Conservation (phyloP, 2,888 invertebrate genomes). For the Ellobium chinense region DNA sequence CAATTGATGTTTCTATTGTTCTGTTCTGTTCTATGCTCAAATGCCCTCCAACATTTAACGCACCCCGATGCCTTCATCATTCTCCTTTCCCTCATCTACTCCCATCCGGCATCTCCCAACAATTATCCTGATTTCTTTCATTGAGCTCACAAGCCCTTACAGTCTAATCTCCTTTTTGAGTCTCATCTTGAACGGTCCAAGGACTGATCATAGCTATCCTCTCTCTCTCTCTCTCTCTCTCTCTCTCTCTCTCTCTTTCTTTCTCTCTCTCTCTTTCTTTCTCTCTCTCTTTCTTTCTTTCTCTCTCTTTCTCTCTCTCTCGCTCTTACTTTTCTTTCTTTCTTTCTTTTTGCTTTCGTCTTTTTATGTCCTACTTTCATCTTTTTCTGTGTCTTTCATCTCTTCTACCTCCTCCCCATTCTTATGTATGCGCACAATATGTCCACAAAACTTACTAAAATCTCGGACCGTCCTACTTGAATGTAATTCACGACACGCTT, state of each 20-base stretch:
- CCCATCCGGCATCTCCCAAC: neutral
- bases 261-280: neutral
- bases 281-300: neutral
- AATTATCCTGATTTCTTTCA: too few species aligned
- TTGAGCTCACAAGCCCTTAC: too few species aligned
- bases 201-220: too few species aligned
- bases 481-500: too few species aligned
- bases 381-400: constrained; percentile 2
- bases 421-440: too few species aligned
- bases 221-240: neutral
- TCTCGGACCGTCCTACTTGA: too few species aligned
- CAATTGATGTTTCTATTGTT: neutral
- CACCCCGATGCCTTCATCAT: too few species aligned
- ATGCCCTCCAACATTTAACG: neutral
- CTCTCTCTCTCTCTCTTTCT: neutral
- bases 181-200: too few species aligned
- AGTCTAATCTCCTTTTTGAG: too few species aligned
- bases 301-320: neutral
- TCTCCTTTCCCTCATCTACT: neutral
- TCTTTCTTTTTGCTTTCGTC: neutral
- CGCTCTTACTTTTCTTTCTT: neutral
- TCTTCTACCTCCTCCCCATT: neutral
- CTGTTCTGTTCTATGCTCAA: neutral
- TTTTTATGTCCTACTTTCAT: neutral
- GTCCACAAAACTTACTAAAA: too few species aligned